Evolutionary conservation across 2,113 vertebrate genomes (phyloP).

Genomic region (Sinocyclocheilus anophthalmus): DNA sequence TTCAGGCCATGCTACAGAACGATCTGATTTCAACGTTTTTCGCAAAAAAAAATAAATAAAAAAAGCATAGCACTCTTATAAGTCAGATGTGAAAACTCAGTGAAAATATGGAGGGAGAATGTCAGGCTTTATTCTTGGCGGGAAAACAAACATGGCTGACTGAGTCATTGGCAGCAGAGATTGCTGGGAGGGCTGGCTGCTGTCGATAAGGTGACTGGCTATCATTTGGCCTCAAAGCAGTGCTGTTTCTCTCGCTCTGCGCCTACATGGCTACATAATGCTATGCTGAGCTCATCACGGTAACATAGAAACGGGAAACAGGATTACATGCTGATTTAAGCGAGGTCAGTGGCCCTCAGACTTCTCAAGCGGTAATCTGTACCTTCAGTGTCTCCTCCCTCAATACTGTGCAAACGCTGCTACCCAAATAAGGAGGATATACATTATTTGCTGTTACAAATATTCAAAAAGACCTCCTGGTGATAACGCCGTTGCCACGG

Average conservation of each 20-base stretch:
- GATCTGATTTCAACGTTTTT: background rate
- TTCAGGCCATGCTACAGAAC: background rate
- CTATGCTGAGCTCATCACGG: conserved; percentile 52
- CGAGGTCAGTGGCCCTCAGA: conserved; percentile 42
- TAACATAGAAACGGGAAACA: conserved; percentile 68
- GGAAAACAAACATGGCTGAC: conserved; percentile 32
- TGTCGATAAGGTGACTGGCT: conserved; percentile 29
- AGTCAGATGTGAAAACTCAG: background rate
- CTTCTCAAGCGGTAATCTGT: background rate
- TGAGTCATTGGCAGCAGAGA: conserved; percentile 28
- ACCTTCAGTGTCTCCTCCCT: background rate
- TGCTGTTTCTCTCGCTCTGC: conserved; percentile 19
- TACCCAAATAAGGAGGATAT: background rate
- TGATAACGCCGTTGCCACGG: background rate
- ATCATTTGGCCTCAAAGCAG: conserved; percentile 52
- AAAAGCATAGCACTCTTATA: background rate
- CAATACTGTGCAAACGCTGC: background rate
- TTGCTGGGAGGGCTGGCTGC: conserved; percentile 8
- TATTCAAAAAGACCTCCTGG: background rate
- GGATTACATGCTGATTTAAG: conserved; percentile 60
- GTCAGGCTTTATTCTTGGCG: background rate
- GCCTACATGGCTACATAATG: background rate
- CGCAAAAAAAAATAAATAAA: no score
- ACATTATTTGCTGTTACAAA: background rate
- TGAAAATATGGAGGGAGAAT: conserved; percentile 8